Conservation (phyloP, 2,888 invertebrate genomes). For the Pammene fasciana region DNA sequence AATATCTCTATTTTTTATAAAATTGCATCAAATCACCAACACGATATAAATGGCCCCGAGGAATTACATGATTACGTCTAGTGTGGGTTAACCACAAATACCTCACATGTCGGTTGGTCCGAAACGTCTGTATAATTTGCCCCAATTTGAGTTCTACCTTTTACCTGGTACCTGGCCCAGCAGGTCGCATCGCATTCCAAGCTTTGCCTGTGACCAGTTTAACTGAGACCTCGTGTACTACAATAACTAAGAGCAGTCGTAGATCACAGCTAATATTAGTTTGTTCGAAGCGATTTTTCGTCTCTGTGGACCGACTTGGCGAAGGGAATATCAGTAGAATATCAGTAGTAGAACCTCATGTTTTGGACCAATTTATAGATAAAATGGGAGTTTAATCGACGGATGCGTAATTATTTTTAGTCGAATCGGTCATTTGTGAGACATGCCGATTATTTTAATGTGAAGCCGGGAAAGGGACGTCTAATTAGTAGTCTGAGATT, state of each 20-base stretch:
- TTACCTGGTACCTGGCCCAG: constrained; percentile 46
- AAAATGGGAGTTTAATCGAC: constrained; percentile 72
- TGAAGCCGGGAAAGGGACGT: constrained; percentile 46
- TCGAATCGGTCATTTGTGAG: constrained; percentile 61
- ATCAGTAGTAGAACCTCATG: constrained; percentile 38
- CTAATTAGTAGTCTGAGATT: constrained; percentile 18
- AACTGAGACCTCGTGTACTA: no score
- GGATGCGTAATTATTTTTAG: constrained; percentile 57
- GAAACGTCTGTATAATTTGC: constrained; percentile 48
- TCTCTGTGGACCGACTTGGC: not conserved
- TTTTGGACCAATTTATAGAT: constrained; percentile 54
- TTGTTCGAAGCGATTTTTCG: not conserved
- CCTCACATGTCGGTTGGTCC: constrained; percentile 30
- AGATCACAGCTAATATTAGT: not conserved
- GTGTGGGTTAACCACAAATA: constrained; percentile 10
- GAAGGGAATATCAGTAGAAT: no score
- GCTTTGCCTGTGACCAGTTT: not conserved
- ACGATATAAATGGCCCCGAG: not conserved
- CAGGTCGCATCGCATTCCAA: not conserved
- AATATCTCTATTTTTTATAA: not conserved
- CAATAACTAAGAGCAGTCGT: not conserved
- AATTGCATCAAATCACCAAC: constrained; percentile 3
- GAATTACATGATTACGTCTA: constrained; percentile 1
- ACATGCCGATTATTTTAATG: constrained; percentile 69
- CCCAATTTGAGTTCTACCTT: constrained; percentile 51